These are phyloP conservation scores for Brachystomella parvula DNA, from an alignment of 1,140 invertebrate species.

Conservation along the genomic window DNA sequence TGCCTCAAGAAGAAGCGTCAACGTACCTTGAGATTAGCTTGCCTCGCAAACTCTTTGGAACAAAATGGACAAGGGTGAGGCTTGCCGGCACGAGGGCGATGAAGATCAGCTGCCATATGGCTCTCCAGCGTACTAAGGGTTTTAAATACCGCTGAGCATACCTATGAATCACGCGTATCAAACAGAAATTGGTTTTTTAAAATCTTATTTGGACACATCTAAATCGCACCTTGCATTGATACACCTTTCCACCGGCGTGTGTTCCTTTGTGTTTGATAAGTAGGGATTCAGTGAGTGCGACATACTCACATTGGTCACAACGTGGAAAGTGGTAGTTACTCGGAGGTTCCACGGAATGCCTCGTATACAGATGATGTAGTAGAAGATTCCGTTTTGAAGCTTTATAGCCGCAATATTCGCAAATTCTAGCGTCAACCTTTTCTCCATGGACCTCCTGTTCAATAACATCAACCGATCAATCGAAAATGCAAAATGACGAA, in stretches of 20 bases:
- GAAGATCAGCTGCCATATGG: slow-evolving; percentile 44
- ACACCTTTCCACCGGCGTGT: slow-evolving; percentile 41
- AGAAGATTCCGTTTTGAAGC: slow-evolving; percentile 65
- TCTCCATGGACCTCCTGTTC: slow-evolving; percentile 69
- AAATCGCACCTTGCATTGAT: slow-evolving; percentile 28
- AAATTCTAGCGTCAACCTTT: slow-evolving; percentile 66
- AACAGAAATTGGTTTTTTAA: background rate
- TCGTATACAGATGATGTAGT: slow-evolving; percentile 69
- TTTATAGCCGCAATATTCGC: slow-evolving; percentile 73
- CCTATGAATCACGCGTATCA: slow-evolving; percentile 44
- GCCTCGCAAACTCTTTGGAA: slow-evolving; percentile 53
- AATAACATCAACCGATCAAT: slow-evolving; percentile 5
- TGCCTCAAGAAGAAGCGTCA: background rate
- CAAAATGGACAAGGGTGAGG: slow-evolving; percentile 55
- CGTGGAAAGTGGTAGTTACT: slow-evolving; percentile 59
- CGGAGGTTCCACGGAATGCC: slow-evolving; percentile 66
- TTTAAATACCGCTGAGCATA: slow-evolving; percentile 49
- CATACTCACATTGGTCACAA: slow-evolving; percentile 64
- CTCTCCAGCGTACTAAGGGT: slow-evolving; percentile 45
- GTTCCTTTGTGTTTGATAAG: slow-evolving; percentile 52
- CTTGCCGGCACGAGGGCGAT: slow-evolving; percentile 36
- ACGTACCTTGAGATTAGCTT: slow-evolving; percentile 50
- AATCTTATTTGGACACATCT: background rate
- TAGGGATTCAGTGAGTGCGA: slow-evolving; percentile 59
- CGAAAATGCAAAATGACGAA: slow-evolving; percentile 3